These are phyloP conservation scores for Mythimna loreyi DNA, from an alignment of 2,888 invertebrate species.

Conservation along the genomic window DNA sequence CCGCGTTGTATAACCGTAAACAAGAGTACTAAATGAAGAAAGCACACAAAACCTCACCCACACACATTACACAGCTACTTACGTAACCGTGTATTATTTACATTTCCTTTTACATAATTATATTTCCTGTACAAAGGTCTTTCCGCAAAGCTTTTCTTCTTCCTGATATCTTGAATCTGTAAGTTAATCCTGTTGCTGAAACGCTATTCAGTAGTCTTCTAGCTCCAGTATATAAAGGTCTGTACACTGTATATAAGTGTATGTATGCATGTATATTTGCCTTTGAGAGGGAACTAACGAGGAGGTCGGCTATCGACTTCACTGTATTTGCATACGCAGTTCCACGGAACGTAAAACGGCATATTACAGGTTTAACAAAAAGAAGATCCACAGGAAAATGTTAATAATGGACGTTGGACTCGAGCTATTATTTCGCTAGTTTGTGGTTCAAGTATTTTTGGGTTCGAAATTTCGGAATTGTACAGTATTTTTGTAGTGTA, in stretches of 20 bases:
- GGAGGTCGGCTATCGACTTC: constrained; percentile 62
- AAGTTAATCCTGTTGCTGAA: constrained; percentile 36
- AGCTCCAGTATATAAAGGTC: constrained; percentile 25
- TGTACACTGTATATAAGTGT: constrained; percentile 24
- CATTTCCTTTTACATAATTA: constrained; percentile 34
- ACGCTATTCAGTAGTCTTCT: constrained; percentile 19
- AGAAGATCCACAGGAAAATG: constrained; percentile 42
- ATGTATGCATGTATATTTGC: constrained; percentile 44
- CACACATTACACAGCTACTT: background rate
- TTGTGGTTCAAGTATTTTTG: constrained; percentile 15
- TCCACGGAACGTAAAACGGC: constrained; percentile 40
- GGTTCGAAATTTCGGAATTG: background rate
- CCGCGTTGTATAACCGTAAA: background rate
- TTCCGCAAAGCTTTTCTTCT: constrained; percentile 29
- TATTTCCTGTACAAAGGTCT: constrained; percentile 48
- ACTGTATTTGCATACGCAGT: constrained; percentile 61
- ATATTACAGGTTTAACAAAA: constrained; percentile 44
- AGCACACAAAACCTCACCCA: background rate
- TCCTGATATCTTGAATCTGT: constrained; percentile 39
- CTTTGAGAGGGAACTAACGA: constrained; percentile 68
- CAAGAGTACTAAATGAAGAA: background rate
- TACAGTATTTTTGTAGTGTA: constrained; percentile 5
- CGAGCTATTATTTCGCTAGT: constrained; percentile 6
- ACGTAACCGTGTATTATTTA: constrained; percentile 35
- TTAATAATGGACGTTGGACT: constrained; percentile 13